Percentiles rank a stretch among this genome's conserved stretches.
Evolutionary conservation across 2,113 vertebrate species (phyloP).

Genomic region (Machaerirhynchus nigripectus): DNA sequence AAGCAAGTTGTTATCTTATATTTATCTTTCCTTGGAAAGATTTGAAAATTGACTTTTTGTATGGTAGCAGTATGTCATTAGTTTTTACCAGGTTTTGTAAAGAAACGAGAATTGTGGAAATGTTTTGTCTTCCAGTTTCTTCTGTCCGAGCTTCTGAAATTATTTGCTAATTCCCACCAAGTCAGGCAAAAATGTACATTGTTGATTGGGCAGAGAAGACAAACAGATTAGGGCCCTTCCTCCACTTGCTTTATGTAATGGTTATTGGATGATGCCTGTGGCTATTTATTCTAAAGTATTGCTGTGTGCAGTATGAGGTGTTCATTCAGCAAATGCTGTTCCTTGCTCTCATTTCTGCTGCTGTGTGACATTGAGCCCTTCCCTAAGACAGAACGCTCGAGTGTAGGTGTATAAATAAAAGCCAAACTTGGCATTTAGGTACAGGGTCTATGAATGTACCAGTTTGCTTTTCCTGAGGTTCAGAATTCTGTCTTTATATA

Average conservation of each 20-base stretch:
- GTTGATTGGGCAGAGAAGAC: neutral
- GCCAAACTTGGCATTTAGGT: neutral
- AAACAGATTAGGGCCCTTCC: neutral
- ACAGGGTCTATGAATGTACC: neutral
- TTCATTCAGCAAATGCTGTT: neutral
- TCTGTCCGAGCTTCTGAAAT: neutral
- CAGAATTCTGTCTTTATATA: neutral
- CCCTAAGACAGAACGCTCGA: neutral
- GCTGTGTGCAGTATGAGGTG: neutral
- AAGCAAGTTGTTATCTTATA: neutral
- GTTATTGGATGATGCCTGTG: neutral
- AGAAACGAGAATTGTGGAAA: neutral
- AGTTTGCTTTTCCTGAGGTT: neutral
- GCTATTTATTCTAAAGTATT: neutral
- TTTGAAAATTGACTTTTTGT: neutral
- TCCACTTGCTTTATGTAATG: neutral
- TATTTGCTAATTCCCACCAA: neutral
- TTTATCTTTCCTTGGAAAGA: neutral
- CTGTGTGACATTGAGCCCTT: neutral
- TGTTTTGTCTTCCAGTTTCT: neutral
- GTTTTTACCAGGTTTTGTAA: neutral
- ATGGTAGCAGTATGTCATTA: neutral
- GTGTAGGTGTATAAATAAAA: neutral
- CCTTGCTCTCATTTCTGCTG: neutral
- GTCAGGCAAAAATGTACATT: neutral